Base-by-base conservation (phyloP, 2,888 invertebrate species). In the Protophormia terraenovae region DNA sequence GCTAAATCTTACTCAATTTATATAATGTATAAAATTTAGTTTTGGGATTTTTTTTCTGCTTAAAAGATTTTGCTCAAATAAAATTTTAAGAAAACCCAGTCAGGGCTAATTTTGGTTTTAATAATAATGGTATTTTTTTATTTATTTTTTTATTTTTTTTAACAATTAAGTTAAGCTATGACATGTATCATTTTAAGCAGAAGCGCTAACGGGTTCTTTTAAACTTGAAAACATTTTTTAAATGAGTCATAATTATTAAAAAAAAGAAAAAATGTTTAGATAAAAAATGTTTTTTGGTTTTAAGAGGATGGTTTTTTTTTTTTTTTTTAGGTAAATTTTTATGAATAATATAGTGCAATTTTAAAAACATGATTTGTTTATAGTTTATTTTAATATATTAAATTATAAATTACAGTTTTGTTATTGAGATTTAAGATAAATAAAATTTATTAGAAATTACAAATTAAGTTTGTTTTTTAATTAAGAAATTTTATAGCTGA, bases 101-200 rank as follows among this genome's bases (percentile, higher is more conserved):
- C 60, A 73, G 60, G 73, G 73, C n/a, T 60, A n/a, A 24, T 32
- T 67, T 66, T 66, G 14, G 14, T 10, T 2, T 47, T 19, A 47
- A 32, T 2, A 10, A 47, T 19, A 67, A 29, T 66, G 12, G 24
- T 3, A 45, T 7, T 24, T 66, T 45, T 41, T 66, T 41, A 2
- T 71, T 2, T 32, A 38, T 14, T 14, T 60, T 58, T 69, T 24
- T 16, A 50, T 27, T 29, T 53, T 71, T 10, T 16, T 32, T 12
- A 41, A 41, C 14, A 41, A 41, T n/a, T 5, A n/a, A 14, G 10
- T 41, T 8, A 32, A 50, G 27, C 32, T 58, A 58, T 58, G 71
- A 58, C 71, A 72, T 22, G 41, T 24, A 16, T 58, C 38, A 24
- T 41, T 64, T 41, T 16, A 55, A 35, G n/a, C 38, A 22, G 38